These are phyloP conservation scores for Drosophila rellima DNA, from an alignment of 2,888 invertebrate genomes.

Conservation along the genomic window DNA sequence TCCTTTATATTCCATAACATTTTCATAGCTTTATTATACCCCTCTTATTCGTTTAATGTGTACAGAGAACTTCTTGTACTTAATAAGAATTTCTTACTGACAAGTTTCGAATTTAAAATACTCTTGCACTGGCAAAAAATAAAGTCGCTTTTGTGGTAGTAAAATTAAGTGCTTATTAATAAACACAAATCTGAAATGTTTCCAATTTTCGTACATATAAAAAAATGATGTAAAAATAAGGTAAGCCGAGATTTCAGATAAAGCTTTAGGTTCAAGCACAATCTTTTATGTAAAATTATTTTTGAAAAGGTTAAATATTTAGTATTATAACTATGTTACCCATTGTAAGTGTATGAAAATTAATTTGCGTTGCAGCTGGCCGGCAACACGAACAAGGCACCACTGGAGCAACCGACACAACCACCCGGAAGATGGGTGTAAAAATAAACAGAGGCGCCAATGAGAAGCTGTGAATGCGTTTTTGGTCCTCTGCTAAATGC, in stretches of 20 bases:
- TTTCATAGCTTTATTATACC: constrained; percentile 5
- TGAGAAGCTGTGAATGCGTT: constrained; percentile 4
- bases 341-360: constrained; percentile 38
- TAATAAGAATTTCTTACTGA: neutral
- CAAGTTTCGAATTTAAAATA: neutral
- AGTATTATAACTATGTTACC: neutral
- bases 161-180: too few relatives aligned
- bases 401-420: constrained; percentile 21
- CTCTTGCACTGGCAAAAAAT: neutral
- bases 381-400: constrained; percentile 20
- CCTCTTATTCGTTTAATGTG: neutral
- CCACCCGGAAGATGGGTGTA: constrained; percentile 19
- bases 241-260: too few relatives aligned
- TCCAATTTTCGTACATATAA: too few relatives aligned
- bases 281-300: neutral
- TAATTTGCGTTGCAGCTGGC: constrained; percentile 53
- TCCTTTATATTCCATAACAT: neutral
- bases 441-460: constrained; percentile 39
- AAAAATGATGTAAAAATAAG: too few relatives aligned
- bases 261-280: too few relatives aligned
- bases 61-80: neutral
- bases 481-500: constrained; percentile 12
- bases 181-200: too few relatives aligned
- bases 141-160: too few relatives aligned
- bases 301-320: neutral